Conservation (phyloP, 2,888 invertebrate genomes). For the Sepioteuthis lessoniana region DNA sequence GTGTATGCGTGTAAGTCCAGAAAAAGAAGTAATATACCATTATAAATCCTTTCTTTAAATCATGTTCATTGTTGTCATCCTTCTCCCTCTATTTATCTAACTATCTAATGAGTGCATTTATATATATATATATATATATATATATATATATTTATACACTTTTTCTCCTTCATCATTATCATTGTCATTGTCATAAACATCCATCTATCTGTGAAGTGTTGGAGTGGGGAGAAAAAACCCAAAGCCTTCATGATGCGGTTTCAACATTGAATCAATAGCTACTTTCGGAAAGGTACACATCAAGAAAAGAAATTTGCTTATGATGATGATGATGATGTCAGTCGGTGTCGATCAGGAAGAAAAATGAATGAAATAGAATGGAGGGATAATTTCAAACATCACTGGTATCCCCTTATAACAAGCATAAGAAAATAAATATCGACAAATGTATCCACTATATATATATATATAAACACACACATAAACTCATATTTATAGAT, state of each 20-base stretch:
- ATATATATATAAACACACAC: too few relatives aligned
- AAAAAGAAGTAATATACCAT: neutral
- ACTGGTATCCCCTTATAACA: neutral
- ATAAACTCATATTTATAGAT: too few relatives aligned
- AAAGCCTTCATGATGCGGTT: neutral
- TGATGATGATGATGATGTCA: neutral
- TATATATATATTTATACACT: neutral
- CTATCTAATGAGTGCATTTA: neutral
- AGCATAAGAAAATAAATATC: too few relatives aligned
- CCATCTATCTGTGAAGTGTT: constrained; percentile 17
- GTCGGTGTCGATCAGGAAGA: neutral
- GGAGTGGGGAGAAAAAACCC: neutral
- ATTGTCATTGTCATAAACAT: neutral
- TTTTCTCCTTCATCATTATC: neutral
- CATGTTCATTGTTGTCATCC: neutral
- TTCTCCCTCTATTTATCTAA: neutral
- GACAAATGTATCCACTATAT: too few relatives aligned
- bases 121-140: neutral
- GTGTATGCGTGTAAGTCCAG: neutral
- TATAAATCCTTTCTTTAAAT: neutral
- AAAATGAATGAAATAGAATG: neutral
- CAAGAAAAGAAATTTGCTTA: neutral
- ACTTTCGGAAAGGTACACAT: neutral
- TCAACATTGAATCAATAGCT: neutral
- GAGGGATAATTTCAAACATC: neutral